Conservation (phyloP, 2,888 invertebrate species). For the Philaethria dido region DNA sequence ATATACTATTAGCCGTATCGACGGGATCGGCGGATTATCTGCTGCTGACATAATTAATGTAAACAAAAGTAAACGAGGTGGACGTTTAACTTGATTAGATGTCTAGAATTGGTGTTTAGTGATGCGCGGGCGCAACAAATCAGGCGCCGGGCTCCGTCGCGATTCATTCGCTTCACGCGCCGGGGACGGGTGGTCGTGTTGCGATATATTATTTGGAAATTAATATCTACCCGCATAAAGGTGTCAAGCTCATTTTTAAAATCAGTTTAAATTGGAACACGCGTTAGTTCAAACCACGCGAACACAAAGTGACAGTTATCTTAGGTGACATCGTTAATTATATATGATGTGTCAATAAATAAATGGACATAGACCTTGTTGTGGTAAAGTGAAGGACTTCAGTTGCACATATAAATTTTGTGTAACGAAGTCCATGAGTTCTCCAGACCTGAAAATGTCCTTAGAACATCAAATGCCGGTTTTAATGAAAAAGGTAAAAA, state of each 20-base stretch:
- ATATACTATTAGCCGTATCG: conserved; percentile 60
- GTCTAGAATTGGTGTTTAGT: conserved; percentile 64
- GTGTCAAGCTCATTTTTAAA: conserved; percentile 30
- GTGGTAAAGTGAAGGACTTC: conserved; percentile 17
- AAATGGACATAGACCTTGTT: conserved; percentile 20
- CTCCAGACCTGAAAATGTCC: conserved; percentile 73
- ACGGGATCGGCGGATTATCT: conserved; percentile 61
- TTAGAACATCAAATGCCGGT: conserved; percentile 75
- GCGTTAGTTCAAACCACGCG: conserved; percentile 48
- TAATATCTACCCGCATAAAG: conserved; percentile 46
- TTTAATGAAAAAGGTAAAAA: conserved; percentile 72
- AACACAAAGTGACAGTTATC: conserved; percentile 64
- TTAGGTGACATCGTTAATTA: conserved; percentile 59
- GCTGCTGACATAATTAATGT: conserved; percentile 54
- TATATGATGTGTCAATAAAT: conserved; percentile 48
- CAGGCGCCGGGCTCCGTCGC: conserved; percentile 46
- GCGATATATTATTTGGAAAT: conserved; percentile 41
- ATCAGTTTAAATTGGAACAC: conserved; percentile 9
- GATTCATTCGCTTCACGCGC: conserved; percentile 68
- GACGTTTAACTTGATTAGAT: conserved; percentile 57
- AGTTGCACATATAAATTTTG: conserved; percentile 11
- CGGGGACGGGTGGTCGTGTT: conserved; percentile 67
- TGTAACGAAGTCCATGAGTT: conserved; percentile 57
- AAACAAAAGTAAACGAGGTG: conserved; percentile 63
- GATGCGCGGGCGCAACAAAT: conserved; percentile 47